Conservation (phyloP, 2,113 vertebrate genomes). For the Sorex araneus region DNA sequence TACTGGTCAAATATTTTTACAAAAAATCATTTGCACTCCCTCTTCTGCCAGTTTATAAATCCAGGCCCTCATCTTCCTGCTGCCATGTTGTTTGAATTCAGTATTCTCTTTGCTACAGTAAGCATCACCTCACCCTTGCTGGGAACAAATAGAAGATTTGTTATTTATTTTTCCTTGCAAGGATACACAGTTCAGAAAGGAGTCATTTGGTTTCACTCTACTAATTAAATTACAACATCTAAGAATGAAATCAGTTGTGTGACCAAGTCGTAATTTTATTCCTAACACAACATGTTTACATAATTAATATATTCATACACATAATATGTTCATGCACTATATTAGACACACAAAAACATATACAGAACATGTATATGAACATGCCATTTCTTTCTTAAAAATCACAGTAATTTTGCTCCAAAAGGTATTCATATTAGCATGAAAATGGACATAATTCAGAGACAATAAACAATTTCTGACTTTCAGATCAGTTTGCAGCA, state of each 20-base stretch:
- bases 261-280: not conserved
- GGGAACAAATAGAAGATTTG: not conserved
- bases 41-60: not conserved
- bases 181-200: not conserved
- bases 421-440: not conserved
- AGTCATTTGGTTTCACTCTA: not conserved
- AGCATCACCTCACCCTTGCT: not conserved
- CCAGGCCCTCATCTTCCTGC: not conserved
- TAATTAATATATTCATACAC: not conserved
- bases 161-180: not conserved
- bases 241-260: not conserved
- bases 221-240: conserved; percentile 30
- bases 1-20: not conserved
- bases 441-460: conserved; percentile 37
- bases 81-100: not conserved
- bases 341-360: not conserved
- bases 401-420: not conserved
- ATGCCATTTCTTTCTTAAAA: conserved; percentile 31
- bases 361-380: not conserved
- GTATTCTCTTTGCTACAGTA: not conserved
- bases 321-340: not conserved
- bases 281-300: not conserved
- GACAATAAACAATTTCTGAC: not conserved
- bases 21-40: not conserved
- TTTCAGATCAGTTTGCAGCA: not conserved